phyloP scores from a whole-genome alignment of 2,113 vertebrate species.

The Lepus europaeus region DNA sequence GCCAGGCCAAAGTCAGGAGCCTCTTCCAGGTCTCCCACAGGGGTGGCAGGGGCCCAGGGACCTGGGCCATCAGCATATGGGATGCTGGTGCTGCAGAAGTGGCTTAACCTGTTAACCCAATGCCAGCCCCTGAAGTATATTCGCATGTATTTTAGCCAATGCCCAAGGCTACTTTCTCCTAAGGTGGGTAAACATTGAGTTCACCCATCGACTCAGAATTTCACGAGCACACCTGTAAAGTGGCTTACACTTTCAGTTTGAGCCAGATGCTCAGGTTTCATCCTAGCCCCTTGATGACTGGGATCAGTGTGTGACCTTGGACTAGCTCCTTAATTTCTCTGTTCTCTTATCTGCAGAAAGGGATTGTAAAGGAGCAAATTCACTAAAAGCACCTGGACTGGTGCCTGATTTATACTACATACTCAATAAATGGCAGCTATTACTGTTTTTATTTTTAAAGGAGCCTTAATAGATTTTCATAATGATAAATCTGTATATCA shows the following conservation, averaged over 20 bases:
- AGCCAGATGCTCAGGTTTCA: background rate
- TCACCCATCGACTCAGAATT: background rate
- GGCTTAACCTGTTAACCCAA: too few species aligned
- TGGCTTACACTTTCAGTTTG: background rate
- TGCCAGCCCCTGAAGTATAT: background rate
- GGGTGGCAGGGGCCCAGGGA: too few species aligned
- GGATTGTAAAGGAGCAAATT: slow-evolving; percentile 1
- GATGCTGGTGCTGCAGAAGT: too few species aligned
- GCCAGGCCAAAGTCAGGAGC: too few species aligned
- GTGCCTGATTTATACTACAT: too few species aligned
- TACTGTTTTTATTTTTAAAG: background rate
- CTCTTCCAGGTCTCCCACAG: too few species aligned
- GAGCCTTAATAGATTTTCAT: background rate
- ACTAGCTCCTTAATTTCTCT: background rate
- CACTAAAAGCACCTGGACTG: background rate
- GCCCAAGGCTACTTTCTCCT: background rate
- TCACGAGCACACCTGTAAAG: background rate
- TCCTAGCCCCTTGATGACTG: background rate
- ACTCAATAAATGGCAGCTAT: background rate
- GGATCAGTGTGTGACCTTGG: background rate
- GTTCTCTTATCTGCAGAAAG: background rate
- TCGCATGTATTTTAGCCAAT: background rate
- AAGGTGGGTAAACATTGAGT: background rate
- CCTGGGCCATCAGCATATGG: too few species aligned
- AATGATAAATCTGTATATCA: background rate